Evolutionary conservation across 2,888 invertebrate species (phyloP), one percentile per base, ranked within the genome.

Genomic region (Pseudococcus jackbeardsleyi): DNA sequence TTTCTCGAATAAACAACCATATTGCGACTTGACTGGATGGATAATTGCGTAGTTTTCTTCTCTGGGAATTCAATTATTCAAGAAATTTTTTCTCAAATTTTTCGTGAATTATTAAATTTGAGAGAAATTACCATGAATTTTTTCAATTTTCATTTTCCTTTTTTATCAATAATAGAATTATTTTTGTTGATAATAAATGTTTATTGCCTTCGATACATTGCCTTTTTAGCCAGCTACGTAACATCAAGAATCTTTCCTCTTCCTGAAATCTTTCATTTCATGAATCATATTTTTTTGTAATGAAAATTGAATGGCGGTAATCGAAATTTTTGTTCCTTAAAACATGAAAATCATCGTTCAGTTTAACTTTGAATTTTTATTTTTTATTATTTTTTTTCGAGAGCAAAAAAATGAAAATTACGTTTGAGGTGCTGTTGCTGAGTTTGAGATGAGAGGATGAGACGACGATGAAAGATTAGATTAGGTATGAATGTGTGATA

Each of bases 1-100:
- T 82, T 46, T 82, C 79, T 46, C 6, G 79, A 82, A 11, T 46
- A 82, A 82, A 82, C 79, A 6, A 82, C 79, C 79, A 82, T 82
- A 0, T 46, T 46, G 64, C 9, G 22, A 64, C 11, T 12, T 1
- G 15, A 64, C 22, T 22, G 2, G 22, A 4, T 64, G 19, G 12
- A 64, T 22, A 11, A 22, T 19, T 22, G 3, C 11, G 22, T 9
- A 64, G 1, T 22, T 42, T 33, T 33, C 26, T 33, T 33, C 26
- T 1, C 26, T 3, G 5, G 19, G n/a, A 39, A 39, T 12, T 72
- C 33, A 33, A 68, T 12, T 59, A 59, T 17, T 17, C 26, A 7
- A 0, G 9, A 68, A 68, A 11, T 68, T 26, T 17, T 19, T 6
- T 0, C 26, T 33, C 7, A n/a, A 59, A 59, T 6, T 59, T 17